These are phyloP conservation scores for Enhydra lutris DNA, from an alignment of 2,113 vertebrate genomes.

Conservation along the genomic window DNA sequence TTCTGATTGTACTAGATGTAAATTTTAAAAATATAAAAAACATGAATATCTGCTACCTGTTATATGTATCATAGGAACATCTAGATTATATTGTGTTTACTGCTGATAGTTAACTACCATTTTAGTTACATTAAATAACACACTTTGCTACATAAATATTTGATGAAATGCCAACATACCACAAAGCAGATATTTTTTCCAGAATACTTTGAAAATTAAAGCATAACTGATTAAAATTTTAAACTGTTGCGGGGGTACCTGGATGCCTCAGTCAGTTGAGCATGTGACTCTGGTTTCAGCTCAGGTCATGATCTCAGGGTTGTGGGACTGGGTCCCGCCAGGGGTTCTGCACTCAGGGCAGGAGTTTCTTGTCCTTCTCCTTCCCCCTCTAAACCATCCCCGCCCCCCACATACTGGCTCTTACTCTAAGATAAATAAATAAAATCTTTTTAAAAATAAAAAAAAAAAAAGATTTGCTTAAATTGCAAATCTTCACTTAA, in stretches of 20 bases:
- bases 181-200: not conserved
- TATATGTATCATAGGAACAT: not conserved
- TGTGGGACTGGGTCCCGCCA: not conserved
- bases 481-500: not conserved
- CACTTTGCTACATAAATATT: constrained; percentile 1
- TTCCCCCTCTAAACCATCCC: not conserved
- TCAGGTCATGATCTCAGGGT: not conserved
- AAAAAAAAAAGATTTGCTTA: not conserved
- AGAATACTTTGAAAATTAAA: constrained; percentile 28
- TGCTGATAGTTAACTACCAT: not conserved
- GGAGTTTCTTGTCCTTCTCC: not conserved
- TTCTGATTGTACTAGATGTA: not conserved
- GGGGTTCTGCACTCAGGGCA: not conserved
- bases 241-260: not conserved
- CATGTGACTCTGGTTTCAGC: not conserved
- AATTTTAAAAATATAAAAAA: not conserved
- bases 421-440: not conserved
- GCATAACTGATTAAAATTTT: not conserved
- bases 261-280: not conserved
- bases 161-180: not conserved
- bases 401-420: not conserved
- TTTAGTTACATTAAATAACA: constrained; percentile 18
- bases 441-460: not conserved
- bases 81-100: not conserved
- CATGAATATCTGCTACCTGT: not conserved